These are phyloP conservation scores for Plagiodera versicolora DNA, from an alignment of 2,888 invertebrate genomes.

Conservation along the genomic window DNA sequence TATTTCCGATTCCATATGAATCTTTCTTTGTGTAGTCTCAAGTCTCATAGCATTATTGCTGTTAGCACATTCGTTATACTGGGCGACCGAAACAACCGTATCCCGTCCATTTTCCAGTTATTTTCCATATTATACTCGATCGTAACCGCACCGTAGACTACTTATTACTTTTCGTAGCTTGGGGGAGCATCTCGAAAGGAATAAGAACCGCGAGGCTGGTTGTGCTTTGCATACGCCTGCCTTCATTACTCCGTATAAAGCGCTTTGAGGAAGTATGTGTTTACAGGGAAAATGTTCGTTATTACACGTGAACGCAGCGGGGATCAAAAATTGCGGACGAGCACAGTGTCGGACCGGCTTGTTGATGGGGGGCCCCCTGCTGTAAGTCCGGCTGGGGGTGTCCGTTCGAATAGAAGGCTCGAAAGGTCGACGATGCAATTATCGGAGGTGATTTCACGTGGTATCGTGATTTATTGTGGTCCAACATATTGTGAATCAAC, in stretches of 20 bases:
- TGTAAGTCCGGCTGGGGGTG: background rate
- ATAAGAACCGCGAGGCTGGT: conserved; percentile 24
- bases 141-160: conserved; percentile 19
- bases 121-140: too few species aligned
- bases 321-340: background rate
- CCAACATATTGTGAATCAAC: too few species aligned
- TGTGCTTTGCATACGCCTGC: background rate
- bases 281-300: background rate
- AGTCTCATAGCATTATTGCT: too few species aligned
- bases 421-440: background rate
- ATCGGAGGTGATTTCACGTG: background rate
- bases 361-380: background rate
- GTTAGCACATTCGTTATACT: too few species aligned
- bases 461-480: too few species aligned
- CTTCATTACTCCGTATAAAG: background rate
- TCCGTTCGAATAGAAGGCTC: background rate
- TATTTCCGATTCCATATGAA: too few species aligned
- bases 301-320: background rate
- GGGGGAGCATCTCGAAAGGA: conserved; percentile 22
- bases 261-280: background rate
- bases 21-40: too few species aligned
- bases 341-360: background rate
- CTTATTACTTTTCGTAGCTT: conserved; percentile 28
- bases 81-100: too few species aligned
- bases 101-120: too few species aligned